phyloP scores from a whole-genome alignment of 2,113 vertebrate species.

The Chloroceryle aenea region DNA sequence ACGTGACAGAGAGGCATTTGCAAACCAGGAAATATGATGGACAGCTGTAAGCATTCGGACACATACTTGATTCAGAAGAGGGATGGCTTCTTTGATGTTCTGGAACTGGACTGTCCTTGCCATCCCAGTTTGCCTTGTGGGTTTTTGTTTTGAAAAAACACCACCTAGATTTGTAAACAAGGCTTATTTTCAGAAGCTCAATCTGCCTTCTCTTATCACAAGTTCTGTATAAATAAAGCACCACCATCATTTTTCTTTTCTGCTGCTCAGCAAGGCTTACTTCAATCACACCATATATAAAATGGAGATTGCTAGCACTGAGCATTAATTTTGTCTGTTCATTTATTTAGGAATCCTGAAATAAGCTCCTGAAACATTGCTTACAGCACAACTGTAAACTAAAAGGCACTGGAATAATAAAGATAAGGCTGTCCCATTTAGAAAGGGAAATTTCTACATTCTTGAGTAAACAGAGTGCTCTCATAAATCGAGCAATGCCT shows the following conservation, averaged over 20 bases:
- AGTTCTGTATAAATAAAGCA: conserved; percentile 60
- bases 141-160: neutral
- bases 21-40: neutral
- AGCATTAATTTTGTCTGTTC: conserved; percentile 63
- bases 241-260: neutral
- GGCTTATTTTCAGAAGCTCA: conserved; percentile 45
- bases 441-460: conserved; percentile 75
- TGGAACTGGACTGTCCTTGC: conserved; percentile 13
- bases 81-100: neutral
- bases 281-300: conserved; percentile 52
- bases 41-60: neutral
- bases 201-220: conserved; percentile 64
- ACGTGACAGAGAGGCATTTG: neutral
- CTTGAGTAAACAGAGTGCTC: conserved; percentile 67
- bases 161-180: conserved; percentile 31
- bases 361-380: conserved; percentile 64
- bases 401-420: conserved; percentile 76
- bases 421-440: conserved; percentile 74
- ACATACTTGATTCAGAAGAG: neutral
- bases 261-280: conserved; percentile 33
- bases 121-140: neutral
- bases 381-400: conserved; percentile 71
- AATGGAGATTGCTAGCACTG: conserved; percentile 41
- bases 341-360: conserved; percentile 67
- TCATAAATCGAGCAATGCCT: conserved; percentile 64